Percentiles rank a stretch among this genome's conserved stretches.
Evolutionary conservation across 1,140 invertebrate genomes (phyloP).

Genomic region (Pinna nobilis): DNA sequence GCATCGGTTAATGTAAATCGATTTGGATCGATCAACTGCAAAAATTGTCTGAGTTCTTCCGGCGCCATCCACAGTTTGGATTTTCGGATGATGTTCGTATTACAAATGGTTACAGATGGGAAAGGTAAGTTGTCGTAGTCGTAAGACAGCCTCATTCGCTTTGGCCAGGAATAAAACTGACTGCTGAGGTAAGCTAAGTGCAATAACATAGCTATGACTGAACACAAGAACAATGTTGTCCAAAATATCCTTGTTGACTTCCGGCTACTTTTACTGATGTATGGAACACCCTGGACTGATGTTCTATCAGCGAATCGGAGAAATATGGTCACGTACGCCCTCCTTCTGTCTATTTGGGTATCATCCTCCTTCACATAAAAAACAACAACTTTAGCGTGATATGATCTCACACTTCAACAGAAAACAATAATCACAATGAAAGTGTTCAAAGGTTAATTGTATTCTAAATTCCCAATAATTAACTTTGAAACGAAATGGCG

Average conservation of each 20-base stretch:
- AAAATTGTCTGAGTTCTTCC: slow-evolving; percentile 17
- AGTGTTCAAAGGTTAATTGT: too few relatives aligned
- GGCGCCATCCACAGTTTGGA: slow-evolving; percentile 15
- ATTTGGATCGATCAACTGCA: too few relatives aligned
- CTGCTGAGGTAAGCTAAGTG: slow-evolving; percentile 41
- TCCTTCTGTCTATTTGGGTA: too few relatives aligned
- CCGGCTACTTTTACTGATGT: slow-evolving; percentile 26
- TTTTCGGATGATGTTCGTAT: slow-evolving; percentile 49
- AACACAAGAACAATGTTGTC: slow-evolving; percentile 21
- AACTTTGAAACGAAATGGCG: too few relatives aligned
- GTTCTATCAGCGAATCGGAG: slow-evolving; percentile 45
- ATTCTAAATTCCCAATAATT: too few relatives aligned
- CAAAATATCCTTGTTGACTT: slow-evolving; percentile 32
- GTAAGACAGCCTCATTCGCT: slow-evolving; percentile 23
- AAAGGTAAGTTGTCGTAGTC: slow-evolving; percentile 42
- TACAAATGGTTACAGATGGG: slow-evolving; percentile 62
- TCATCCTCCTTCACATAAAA: too few relatives aligned
- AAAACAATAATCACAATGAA: too few relatives aligned
- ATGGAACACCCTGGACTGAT: slow-evolving; percentile 45
- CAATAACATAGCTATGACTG: slow-evolving; percentile 25
- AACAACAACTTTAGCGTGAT: too few relatives aligned
- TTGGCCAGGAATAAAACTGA: slow-evolving; percentile 43
- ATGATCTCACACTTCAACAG: too few relatives aligned
- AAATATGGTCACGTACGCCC: slow-evolving; percentile 19
- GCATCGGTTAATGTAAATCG: too few relatives aligned